Evolutionary conservation across 2,888 invertebrate species (phyloP), one percentile per base, ranked within the genome.

Genomic region (Amblyteles armatorius): DNA sequence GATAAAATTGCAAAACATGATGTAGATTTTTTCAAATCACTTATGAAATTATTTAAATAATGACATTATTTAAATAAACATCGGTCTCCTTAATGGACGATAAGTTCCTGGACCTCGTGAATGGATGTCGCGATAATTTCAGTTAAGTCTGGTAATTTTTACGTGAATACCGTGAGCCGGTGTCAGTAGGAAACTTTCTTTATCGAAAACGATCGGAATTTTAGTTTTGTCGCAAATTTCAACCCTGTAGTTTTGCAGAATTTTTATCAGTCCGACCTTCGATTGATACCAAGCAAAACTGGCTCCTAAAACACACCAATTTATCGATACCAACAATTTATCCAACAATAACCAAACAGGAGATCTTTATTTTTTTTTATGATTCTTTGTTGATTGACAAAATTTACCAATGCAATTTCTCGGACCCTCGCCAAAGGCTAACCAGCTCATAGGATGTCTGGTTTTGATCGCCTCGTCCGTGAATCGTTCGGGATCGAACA

Each of bases 231-330:
- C 90, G 4, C 13, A 50, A 4, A 3, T 50, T 50, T 50, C 13
- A n/a, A 94, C 87, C 79, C 91, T 90, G 82, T 91, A 94, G 72
- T 94, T 92, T 13, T 88, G 87, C 0, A 94, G 78, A 6, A 94
- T 89, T 48, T 91, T 90, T 7, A 92, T 91, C 0, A 94, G 50
- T 7, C 93, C 94, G 0, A 93, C 77, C 90, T 94, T 94, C 0
- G 94, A 88, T 88, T 94, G 94, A 80, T 90, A 88, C 40, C 87
- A 79, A 4, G 90, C 93, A 71, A 93, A 92, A 19, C 91, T 88
- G 13, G 89, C 88, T 11, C 92, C 92, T 93, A 68, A 44, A 44
- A 6, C 33, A 33, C 33, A 5, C 33, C 33, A 33, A 33, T 33
- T 7, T 36, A 19, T 4, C 11, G 13, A 19, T 57, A 33, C 5